Conservation (phyloP, 1,140 invertebrate species). For the Papilio dardanus region DNA sequence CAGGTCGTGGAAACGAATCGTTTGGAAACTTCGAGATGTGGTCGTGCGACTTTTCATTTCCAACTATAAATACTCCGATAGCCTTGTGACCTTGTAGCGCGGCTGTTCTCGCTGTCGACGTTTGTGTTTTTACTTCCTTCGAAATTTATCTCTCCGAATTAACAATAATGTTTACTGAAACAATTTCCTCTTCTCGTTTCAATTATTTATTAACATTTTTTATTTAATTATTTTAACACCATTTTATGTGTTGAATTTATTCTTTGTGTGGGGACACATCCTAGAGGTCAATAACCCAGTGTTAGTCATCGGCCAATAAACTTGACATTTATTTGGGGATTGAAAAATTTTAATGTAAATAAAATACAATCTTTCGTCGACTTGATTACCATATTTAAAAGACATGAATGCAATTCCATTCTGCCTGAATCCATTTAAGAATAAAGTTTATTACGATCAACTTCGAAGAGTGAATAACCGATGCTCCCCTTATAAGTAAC, state of each 20-base stretch:
- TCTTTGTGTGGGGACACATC: not conserved
- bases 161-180: constrained; percentile 13
- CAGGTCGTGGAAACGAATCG: not conserved
- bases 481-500: not conserved
- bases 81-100: not conserved
- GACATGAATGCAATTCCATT: not conserved
- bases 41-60: not conserved
- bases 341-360: not conserved
- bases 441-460: not conserved
- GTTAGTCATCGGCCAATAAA: not conserved
- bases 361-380: not conserved
- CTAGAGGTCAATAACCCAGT: not conserved
- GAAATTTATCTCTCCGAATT: constrained; percentile 5
- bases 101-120: not conserved
- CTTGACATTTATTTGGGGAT: not conserved
- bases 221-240: not conserved
- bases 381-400: not conserved
- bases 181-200: constrained; percentile 1
- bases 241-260: not conserved
- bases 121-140: constrained; percentile 7
- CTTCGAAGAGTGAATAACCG: not conserved
- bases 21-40: not conserved
- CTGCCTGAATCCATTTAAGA: not conserved
- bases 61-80: constrained; percentile 3
- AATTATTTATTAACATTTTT: not conserved